A percentile compares a stretch with the other conserved stretches of the same genome.
Conservation (phyloP, 2,888 invertebrate species). For the Cyaniris semiargus region DNA sequence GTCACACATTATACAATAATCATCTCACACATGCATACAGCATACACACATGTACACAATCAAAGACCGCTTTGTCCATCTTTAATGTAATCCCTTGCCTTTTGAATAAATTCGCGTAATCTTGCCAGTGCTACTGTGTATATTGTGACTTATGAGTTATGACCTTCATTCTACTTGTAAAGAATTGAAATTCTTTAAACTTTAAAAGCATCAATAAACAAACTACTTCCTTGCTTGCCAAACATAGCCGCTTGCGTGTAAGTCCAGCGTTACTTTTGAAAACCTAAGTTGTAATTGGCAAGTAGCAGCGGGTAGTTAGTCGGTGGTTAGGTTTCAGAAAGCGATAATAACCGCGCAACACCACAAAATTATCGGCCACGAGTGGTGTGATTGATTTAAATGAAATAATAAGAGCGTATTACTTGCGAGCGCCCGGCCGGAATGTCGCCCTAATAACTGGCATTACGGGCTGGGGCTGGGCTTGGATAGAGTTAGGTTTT, state of each 20-base stretch:
- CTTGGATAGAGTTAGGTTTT: not conserved
- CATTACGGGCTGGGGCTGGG: slow-evolving; percentile 3
- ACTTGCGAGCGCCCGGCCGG: not conserved
- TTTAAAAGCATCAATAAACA: not conserved
- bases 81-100: not conserved
- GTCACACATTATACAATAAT: not conserved
- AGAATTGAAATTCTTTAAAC: not conserved
- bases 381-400: slow-evolving; percentile 26
- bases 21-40: not conserved
- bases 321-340: not conserved
- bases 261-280: not conserved
- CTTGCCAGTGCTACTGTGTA: not conserved
- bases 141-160: not conserved
- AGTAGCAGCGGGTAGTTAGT: not conserved
- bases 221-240: not conserved
- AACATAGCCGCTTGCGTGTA: not conserved
- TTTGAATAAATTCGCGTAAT: not conserved
- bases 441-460: slow-evolving; percentile 10
- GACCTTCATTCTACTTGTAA: not conserved
- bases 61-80: not conserved
- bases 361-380: slow-evolving; percentile 2
- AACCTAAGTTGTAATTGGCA: not conserved
- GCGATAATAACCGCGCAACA: slow-evolving; percentile 8
- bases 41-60: not conserved
- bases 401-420: slow-evolving; percentile 28